These are phyloP conservation scores for Alca torda DNA, from an alignment of 2,797 vertebrate species.

Conservation along the genomic window DNA sequence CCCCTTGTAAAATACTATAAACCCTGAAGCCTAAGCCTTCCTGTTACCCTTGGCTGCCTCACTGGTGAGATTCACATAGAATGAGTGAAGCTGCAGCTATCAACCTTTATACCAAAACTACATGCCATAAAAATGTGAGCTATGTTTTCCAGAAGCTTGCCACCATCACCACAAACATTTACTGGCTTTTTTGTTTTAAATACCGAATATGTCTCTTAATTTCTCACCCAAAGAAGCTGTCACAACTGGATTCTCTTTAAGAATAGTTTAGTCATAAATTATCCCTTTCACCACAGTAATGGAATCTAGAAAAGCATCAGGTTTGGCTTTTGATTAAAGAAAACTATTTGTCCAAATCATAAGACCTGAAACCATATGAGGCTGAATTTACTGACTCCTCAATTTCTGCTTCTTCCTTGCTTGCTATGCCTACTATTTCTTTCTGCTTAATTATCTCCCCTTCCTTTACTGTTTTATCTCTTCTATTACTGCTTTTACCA, in stretches of 20 bases:
- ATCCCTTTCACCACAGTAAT: not conserved
- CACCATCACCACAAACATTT: not conserved
- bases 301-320: not conserved
- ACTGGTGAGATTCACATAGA: not conserved
- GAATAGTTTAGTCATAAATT: not conserved
- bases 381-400: not conserved
- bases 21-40: not conserved
- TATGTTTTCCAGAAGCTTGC: not conserved
- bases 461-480: conserved; percentile 19
- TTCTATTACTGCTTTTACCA: conserved; percentile 28
- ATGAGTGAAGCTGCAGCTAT: not conserved
- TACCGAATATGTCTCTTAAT: not conserved
- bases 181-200: not conserved
- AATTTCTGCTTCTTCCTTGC: not conserved
- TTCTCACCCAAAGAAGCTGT: not conserved
- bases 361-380: not conserved
- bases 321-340: not conserved
- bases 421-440: not conserved
- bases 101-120: not conserved
- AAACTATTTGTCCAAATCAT: not conserved
- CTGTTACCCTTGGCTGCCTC: not conserved
- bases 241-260: not conserved
- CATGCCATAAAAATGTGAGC: not conserved
- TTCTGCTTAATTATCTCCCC: not conserved
- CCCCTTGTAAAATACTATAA: not conserved